A percentile compares a stretch with the other conserved stretches of the same genome.
These are phyloP conservation scores for Heterotilapia buettikoferi DNA, from an alignment of 2,113 vertebrate species.

Conservation along the genomic window DNA sequence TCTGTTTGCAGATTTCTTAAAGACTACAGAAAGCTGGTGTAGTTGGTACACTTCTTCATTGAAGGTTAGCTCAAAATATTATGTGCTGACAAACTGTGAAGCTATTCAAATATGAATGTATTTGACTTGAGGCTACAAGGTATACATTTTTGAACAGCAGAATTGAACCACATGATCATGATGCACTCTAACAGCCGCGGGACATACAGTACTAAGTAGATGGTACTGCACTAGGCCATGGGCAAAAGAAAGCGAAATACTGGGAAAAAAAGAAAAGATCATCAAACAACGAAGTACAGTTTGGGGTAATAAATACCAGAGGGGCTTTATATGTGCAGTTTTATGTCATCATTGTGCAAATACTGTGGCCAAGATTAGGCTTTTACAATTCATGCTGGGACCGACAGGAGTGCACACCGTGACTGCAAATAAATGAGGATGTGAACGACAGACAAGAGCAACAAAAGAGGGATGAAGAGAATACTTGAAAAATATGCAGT, in stretches of 20 bases:
- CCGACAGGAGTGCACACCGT: slow-evolving; percentile 6
- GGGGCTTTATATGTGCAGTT: neutral
- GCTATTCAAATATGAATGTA: neutral
- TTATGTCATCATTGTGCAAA: neutral
- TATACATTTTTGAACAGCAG: neutral
- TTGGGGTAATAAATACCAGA: neutral
- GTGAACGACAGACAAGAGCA: neutral
- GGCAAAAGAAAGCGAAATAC: neutral
- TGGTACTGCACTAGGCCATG: neutral
- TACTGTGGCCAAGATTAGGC: neutral
- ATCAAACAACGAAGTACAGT: neutral
- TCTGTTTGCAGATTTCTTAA: neutral
- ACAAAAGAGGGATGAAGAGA: neutral
- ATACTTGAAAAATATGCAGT: neutral
- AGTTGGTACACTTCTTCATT: neutral
- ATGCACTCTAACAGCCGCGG: neutral
- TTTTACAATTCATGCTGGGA: slow-evolving; percentile 21
- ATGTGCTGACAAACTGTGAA: neutral
- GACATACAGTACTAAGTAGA: neutral
- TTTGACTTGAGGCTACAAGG: neutral
- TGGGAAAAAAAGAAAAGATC: neutral
- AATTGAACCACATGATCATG: neutral
- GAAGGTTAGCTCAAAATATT: neutral
- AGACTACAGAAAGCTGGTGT: neutral
- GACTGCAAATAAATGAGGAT: neutral